A percentile compares a stretch with the other conserved stretches of the same genome.
These are phyloP conservation scores for Mirounga angustirostris DNA, from an alignment of 2,113 vertebrate genomes.

Conservation along the genomic window DNA sequence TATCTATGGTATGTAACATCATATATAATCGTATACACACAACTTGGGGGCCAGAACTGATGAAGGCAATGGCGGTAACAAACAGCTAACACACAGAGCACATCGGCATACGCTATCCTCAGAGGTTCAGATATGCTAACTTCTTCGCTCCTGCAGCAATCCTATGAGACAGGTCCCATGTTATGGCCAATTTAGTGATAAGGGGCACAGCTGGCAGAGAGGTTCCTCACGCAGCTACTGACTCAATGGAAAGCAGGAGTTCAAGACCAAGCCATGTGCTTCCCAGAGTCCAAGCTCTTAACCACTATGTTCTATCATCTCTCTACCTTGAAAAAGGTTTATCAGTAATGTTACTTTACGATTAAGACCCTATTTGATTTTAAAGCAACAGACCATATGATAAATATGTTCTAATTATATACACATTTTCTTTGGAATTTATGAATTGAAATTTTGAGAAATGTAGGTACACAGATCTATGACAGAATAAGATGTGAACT, in stretches of 20 bases:
- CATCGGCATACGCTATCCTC: background rate
- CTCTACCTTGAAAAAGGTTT: background rate
- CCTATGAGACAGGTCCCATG: accelerated
- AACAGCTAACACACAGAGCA: accelerated
- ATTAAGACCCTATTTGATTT: background rate
- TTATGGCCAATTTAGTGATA: accelerated
- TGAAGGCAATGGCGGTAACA: accelerated
- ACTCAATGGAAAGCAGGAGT: background rate
- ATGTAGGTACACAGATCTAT: background rate
- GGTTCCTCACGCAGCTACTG: background rate
- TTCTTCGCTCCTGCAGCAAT: background rate
- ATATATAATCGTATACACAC: background rate
- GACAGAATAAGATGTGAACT: background rate
- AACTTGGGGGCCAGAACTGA: background rate
- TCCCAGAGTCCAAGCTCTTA: background rate
- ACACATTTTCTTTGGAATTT: background rate
- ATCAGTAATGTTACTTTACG: background rate
- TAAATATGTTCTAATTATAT: background rate
- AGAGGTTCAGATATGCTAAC: background rate
- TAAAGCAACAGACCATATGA: background rate
- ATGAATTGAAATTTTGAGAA: background rate
- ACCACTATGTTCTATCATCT: background rate
- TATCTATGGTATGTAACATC: background rate
- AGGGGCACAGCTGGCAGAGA: too few relatives aligned
- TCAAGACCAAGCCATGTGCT: background rate